Percentiles rank a stretch among this genome's conserved stretches.
phyloP scores from a whole-genome alignment of 2,113 vertebrate species.

The Pipa parva region DNA sequence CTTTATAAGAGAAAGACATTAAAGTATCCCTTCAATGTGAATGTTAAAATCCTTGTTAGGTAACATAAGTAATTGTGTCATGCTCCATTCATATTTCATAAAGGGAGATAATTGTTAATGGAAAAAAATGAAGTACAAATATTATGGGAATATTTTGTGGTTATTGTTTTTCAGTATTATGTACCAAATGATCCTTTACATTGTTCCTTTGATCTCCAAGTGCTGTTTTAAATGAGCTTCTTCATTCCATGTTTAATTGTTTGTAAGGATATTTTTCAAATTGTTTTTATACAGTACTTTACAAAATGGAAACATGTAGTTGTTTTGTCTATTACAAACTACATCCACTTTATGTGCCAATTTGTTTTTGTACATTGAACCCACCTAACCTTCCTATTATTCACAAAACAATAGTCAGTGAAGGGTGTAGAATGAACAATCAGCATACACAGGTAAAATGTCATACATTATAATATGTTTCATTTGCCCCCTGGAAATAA shows the following conservation, averaged over 20 bases:
- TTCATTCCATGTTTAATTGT: not conserved
- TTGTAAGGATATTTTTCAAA: not conserved
- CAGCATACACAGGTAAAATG: not conserved
- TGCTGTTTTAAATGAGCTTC: not conserved
- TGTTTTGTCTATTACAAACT: not conserved
- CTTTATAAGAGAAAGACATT: too few species aligned
- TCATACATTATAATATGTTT: conserved; percentile 14
- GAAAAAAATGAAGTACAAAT: not conserved
- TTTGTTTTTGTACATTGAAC: not conserved
- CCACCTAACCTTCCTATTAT: not conserved
- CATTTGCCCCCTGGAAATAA: conserved; percentile 34
- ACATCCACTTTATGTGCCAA: not conserved
- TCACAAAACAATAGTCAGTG: conserved; percentile 1
- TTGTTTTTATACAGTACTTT: not conserved
- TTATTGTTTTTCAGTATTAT: not conserved
- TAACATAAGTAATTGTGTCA: not conserved
- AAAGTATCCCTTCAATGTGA: too few species aligned
- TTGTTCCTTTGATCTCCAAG: not conserved
- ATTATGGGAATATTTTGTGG: not conserved
- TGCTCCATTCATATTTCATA: not conserved
- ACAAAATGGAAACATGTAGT: not conserved
- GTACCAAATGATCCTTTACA: not conserved
- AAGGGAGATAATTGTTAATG: not conserved
- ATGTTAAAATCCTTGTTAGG: not conserved
- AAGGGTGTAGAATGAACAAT: not conserved